phyloP scores from a whole-genome alignment of 2,113 vertebrate genomes.

The Plecotus auritus region DNA sequence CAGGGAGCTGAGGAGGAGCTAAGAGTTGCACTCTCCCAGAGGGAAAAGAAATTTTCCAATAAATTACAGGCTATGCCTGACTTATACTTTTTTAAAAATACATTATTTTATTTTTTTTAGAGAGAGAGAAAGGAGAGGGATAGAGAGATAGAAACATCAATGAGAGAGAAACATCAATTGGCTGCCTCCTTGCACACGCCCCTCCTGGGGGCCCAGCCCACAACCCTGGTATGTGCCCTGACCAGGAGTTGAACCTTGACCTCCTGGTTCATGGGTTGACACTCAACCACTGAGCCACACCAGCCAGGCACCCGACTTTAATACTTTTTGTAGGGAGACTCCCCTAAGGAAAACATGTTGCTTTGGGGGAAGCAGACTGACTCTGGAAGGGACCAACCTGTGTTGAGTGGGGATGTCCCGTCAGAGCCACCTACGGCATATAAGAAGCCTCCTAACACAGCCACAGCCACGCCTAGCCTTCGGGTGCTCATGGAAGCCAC shows the following conservation, averaged over 20 bases:
- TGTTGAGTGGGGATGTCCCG: conserved; percentile 97
- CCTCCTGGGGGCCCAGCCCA: too few relatives aligned
- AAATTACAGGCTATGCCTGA: not conserved
- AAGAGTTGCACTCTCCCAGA: not conserved
- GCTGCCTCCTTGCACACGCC: too few relatives aligned
- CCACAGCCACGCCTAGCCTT: conserved; percentile 95
- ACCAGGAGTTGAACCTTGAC: too few relatives aligned
- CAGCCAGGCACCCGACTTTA: too few relatives aligned
- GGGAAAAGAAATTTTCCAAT: not conserved
- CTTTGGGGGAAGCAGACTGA: not conserved
- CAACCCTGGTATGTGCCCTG: too few relatives aligned
- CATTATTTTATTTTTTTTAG: too few relatives aligned
- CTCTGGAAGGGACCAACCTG: conserved; percentile 81
- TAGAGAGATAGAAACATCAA: too few relatives aligned
- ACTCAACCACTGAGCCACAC: too few relatives aligned
- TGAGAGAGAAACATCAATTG: too few relatives aligned
- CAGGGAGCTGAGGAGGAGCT: not conserved
- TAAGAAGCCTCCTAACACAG: conserved; percentile 95
- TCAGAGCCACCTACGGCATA: conserved; percentile 98
- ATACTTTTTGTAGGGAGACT: not conserved
- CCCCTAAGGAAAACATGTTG: not conserved
- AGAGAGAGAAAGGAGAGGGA: too few relatives aligned
- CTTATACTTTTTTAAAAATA: too few relatives aligned
- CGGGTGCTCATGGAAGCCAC: conserved; percentile 99
- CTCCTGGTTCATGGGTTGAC: too few relatives aligned